Evolutionary conservation across 92 coral and sea anemone genomes (phyloP).

Genomic region (Montipora capitata): DNA sequence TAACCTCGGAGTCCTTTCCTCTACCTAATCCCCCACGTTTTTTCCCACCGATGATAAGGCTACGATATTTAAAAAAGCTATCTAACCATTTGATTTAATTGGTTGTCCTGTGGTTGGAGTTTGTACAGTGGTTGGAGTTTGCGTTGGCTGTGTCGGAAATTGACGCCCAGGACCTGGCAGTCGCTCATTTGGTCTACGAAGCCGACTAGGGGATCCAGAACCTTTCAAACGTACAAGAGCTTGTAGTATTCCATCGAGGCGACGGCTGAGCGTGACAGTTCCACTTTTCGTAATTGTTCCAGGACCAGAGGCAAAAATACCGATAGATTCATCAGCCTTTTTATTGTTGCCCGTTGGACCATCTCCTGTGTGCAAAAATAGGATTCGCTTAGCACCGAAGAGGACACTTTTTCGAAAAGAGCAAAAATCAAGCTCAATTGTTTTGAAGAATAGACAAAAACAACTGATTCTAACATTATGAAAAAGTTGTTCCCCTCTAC

Average conservation of each 20-base stretch:
- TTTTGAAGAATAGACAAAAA: no score
- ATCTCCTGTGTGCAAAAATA: not conserved
- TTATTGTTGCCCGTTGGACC: not conserved
- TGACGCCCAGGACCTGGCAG: no score
- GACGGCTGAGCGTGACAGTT: not conserved
- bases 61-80: no score
- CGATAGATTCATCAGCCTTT: not conserved
- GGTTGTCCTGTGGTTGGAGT: not conserved
- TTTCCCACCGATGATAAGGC: no score
- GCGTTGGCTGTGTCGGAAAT: not conserved
- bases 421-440: not conserved
- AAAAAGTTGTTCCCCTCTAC: not conserved
- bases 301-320: not conserved
- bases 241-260: not conserved
- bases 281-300: conserved; percentile 12
- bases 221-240: no score
- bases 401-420: no score
- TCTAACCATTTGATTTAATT: not conserved
- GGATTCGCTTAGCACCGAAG: not conserved
- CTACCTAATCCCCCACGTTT: no score
- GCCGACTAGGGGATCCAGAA: not conserved
- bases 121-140: no score
- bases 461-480: not conserved
- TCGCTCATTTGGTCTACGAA: no score
- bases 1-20: no score